Evolutionary conservation across 2,797 vertebrate species (phyloP).

Genomic region (Poecilia gillii): DNA sequence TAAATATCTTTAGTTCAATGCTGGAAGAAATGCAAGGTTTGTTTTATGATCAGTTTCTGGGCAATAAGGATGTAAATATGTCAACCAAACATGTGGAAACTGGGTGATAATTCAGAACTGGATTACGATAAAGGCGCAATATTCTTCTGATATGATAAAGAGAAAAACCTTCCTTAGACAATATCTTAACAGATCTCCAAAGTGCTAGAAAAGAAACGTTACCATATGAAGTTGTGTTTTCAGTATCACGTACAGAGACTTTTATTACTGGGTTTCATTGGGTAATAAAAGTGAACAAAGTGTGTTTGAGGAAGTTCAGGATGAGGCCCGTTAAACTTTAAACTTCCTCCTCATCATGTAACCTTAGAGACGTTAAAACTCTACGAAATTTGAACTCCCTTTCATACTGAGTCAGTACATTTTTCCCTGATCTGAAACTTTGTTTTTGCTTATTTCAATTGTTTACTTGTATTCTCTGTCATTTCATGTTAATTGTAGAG

Average conservation of each 20-base stretch:
- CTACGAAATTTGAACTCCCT: rapidly evolving
- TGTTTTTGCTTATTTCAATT: no score
- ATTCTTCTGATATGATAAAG: background rate
- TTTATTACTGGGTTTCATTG: no score
- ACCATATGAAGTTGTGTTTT: background rate
- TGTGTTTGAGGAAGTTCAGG: background rate
- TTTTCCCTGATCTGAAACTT: no score
- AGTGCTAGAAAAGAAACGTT: background rate
- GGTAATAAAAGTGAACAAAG: background rate
- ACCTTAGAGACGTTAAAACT: background rate
- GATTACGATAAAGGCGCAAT: background rate
- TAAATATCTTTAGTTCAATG: background rate
- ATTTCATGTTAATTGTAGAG: background rate
- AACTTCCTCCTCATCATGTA: background rate
- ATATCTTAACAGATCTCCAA: background rate
- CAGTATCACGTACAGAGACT: background rate
- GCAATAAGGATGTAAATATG: background rate
- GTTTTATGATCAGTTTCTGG: background rate
- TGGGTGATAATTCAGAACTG: background rate
- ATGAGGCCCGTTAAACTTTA: no score
- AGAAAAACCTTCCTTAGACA: background rate
- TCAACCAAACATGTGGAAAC: background rate
- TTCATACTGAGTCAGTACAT: background rate
- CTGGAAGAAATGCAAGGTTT: background rate
- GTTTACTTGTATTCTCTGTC: no score